Base-by-base conservation (phyloP, 2,113 vertebrate genomes). In the Thalassarche chlororhynchos region DNA sequence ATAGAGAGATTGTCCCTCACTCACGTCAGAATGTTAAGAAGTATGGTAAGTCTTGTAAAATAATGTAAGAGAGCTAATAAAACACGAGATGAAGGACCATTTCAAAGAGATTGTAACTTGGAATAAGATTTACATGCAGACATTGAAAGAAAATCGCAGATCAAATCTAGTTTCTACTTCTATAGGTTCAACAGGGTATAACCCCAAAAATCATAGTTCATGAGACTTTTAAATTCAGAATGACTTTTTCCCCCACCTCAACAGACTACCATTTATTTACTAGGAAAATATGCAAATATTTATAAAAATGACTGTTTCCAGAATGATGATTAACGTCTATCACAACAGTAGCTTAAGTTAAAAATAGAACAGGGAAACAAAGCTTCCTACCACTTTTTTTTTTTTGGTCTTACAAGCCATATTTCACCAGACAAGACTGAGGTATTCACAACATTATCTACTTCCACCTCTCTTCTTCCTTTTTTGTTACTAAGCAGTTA, bases 341-440 rank as follows among this genome's bases (percentile, higher is more conserved):
- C 58, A 47, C 51, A 86, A 83, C 54, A 86, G 58, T 80, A 88
- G 60, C 84, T 77, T 47, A 71, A 84, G 68, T 55, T 91, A 97
- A 95, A 97, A 94, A 90, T 78, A 96, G 94, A 96, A 96, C 3
- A 6, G 38, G 51, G 91, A 94, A 96, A 96, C 23, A 90, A 85
- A 91, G 78, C 89, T 96, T 96, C 81, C 91, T 85, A 94, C 54
- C 24, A 46, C 46, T 6, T 60, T 34, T 51, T 58, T 69, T 47
- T 66, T 47, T 71, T 69, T 82, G 17, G 26, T 77, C 62, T 85
- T 49, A 62, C 20, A 60, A 66, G n/a, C 54, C 5, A 5, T 40
- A 47, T 49, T 76, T 89, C n/a, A 76, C 23, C 38, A 89, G 25
- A 83, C 17, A 72, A 57, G 31, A 64, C 44, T 0, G 0, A 91